These are phyloP conservation scores for Stichopus horrens DNA, from an alignment of 53 echinoderm and acorn worm genomes.

Conservation along the genomic window DNA sequence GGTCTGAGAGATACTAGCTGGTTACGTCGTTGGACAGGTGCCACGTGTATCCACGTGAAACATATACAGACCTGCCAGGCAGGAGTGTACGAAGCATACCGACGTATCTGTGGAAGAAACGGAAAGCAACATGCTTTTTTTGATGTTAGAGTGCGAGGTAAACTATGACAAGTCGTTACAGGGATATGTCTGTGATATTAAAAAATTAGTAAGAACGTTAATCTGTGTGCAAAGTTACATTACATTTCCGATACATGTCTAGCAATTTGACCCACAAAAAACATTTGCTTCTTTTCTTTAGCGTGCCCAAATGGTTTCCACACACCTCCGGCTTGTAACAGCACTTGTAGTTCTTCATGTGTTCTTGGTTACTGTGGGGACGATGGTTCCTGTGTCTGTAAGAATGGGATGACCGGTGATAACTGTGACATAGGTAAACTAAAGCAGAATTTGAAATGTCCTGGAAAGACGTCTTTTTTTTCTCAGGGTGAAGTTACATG, in stretches of 20 bases:
- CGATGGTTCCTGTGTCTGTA: not conserved
- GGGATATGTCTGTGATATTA: no score
- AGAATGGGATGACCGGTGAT: not conserved
- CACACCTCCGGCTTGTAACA: conserved; percentile 8
- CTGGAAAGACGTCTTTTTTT: no score
- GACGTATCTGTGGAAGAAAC: not conserved
- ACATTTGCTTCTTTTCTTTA: not conserved
- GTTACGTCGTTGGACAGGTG: conserved; percentile 6
- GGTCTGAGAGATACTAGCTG: not conserved
- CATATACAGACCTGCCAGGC: not conserved
- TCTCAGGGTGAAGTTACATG: no score
- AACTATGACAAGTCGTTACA: not conserved
- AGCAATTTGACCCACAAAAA: no score
- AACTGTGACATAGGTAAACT: not conserved
- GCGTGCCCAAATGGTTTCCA: conserved; percentile 17
- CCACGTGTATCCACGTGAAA: conserved; percentile 2
- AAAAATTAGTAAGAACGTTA: no score
- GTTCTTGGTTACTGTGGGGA: conserved; percentile 5
- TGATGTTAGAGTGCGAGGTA: conserved; percentile 11
- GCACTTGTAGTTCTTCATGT: not conserved
- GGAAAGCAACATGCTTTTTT: conserved; percentile 16
- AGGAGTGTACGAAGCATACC: conserved; percentile 8
- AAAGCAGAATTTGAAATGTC: no score
- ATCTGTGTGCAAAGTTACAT: no score
- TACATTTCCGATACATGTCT: no score